Conservation (phyloP, 2,888 invertebrate genomes). For the Axea sp. region DNA sequence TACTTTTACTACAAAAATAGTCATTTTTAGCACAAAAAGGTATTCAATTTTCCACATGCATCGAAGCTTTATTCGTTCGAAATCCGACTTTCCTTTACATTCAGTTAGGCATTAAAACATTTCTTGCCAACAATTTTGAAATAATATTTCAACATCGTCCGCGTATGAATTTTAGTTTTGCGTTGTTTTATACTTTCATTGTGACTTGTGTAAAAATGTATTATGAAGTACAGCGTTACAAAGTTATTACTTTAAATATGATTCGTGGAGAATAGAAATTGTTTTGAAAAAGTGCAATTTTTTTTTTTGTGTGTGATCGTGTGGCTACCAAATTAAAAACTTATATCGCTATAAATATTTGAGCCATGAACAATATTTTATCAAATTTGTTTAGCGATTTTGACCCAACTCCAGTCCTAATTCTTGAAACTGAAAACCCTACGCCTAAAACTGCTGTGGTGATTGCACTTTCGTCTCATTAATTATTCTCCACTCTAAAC, state of each 20-base stretch:
- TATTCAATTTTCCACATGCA: not conserved
- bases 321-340: constrained; percentile 65
- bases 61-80: constrained; percentile 17
- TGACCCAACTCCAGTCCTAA: not conserved
- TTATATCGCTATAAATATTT: constrained; percentile 74
- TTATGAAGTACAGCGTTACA: constrained; percentile 9
- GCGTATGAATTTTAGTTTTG: constrained; percentile 9
- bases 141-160: not conserved
- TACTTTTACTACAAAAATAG: constrained; percentile 10
- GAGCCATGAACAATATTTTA: constrained; percentile 63
- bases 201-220: constrained; percentile 16
- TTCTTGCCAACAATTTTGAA: constrained; percentile 1
- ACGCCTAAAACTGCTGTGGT: too few relatives aligned
- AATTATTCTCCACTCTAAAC: constrained; percentile 3
- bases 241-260: constrained; percentile 8
- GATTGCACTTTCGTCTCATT: constrained; percentile 4
- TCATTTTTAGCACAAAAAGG: not conserved
- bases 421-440: not conserved
- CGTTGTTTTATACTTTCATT: constrained; percentile 20
- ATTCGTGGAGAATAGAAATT: constrained; percentile 10
- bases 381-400: too few relatives aligned
- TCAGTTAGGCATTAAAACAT: constrained; percentile 30
- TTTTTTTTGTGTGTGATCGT: too few relatives aligned
- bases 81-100: constrained; percentile 13
- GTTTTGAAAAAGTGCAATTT: constrained; percentile 15